phyloP scores from a whole-genome alignment of 2,888 invertebrate genomes.

The Pasiphila rectangulata region DNA sequence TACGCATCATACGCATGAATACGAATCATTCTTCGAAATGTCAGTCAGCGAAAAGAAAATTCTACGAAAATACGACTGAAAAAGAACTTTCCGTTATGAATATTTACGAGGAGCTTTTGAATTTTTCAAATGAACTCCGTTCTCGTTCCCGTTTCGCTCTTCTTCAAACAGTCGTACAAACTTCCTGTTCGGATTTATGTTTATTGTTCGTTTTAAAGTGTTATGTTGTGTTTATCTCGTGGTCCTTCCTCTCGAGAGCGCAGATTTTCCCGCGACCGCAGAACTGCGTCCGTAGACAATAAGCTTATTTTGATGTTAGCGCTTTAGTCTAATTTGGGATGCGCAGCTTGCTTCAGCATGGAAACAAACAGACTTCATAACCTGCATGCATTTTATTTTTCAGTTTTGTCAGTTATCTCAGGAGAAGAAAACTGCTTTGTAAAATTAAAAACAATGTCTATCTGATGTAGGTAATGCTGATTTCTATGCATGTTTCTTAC shows the following conservation, averaged over 20 bases:
- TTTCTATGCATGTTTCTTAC: too few species aligned
- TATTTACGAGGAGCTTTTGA: not conserved
- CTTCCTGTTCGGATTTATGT: conserved; percentile 38
- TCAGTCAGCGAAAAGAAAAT: not conserved
- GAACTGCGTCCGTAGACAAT: not conserved
- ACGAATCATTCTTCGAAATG: conserved; percentile 10
- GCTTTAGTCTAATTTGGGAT: too few species aligned
- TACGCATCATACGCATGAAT: conserved; percentile 16
- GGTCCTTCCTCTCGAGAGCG: conserved; percentile 31
- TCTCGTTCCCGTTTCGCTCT: conserved; percentile 3
- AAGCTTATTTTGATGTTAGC: not conserved
- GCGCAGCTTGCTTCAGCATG: too few species aligned
- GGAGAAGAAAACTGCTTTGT: too few species aligned
- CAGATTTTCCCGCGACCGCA: not conserved
- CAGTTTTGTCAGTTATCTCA: too few species aligned
- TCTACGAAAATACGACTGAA: not conserved
- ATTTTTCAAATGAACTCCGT: not conserved
- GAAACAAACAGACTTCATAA: too few species aligned
- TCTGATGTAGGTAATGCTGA: too few species aligned
- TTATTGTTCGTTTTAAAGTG: conserved; percentile 45
- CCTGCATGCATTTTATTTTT: too few species aligned
- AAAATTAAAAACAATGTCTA: too few species aligned
- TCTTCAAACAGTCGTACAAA: conserved; percentile 3
- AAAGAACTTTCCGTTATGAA: not conserved
- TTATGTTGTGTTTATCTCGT: conserved; percentile 33